Base-by-base conservation (phyloP, 2,888 invertebrate species). In the Capitulum mitella region DNA sequence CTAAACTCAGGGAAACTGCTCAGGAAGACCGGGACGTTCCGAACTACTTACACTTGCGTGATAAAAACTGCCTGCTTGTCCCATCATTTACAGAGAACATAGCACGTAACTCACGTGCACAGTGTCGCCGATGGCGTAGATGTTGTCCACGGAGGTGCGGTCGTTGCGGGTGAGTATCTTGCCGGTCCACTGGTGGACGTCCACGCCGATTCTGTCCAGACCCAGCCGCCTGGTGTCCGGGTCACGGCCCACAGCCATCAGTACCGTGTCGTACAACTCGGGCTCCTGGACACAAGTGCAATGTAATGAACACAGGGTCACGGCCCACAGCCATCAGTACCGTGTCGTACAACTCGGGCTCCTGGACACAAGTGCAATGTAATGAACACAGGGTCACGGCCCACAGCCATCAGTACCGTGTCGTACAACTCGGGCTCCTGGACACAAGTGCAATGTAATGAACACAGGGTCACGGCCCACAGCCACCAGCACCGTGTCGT, bases 81-180 rank as follows among this genome's bases (percentile, higher is more conserved):
- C n/a, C n/a, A n/a, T n/a, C n/a, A n/a, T n/a, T n/a, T n/a, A n/a
- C n/a, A n/a, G n/a, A n/a, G n/a, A n/a, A n/a, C n/a, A n/a, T n/a
- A n/a, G n/a, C n/a, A n/a, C n/a, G n/a, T 43, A 43, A 43, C 12
- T 43, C 43, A 87, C 88, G 79, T 89, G 87, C 78, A 87, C 84
- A 37, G 88, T 86, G 84, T 91, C 90, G 16, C 90, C 90, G 79
- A 91, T 86, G 37, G 90, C 90, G 84, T 87, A 90, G 46, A 90
- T 86, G 83, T 89, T 85, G 14, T 86, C 84, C 43, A 87, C 84
- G 77, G 84, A 86, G 2, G 88, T 70, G 37, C 37, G 70, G 40
- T 70, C 40, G 40, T 26, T 26, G 26, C 10, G 29, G 40, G 70
- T 70, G 70, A 70, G 2, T 26, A 70, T 40, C 70, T 40, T 70